These are phyloP conservation scores for Seriola dumerili DNA, from an alignment of 2,113 vertebrate species.

Conservation along the genomic window DNA sequence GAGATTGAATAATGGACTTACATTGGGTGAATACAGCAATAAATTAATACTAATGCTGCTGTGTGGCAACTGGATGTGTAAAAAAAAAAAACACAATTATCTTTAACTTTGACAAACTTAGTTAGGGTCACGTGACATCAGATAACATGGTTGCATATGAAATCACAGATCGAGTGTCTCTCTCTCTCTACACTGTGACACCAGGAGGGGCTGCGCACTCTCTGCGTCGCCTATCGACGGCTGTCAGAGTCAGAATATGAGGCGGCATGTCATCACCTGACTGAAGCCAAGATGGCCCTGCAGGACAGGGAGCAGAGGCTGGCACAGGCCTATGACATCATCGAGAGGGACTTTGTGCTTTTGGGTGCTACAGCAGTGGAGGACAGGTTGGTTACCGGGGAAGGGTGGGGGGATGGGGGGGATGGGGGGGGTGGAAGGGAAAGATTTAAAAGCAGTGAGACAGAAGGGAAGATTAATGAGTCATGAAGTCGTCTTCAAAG, in stretches of 20 bases:
- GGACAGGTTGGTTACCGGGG: slow-evolving; percentile 87
- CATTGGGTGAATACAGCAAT: background rate
- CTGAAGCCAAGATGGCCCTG: slow-evolving; percentile 90
- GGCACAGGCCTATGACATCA: slow-evolving; percentile 92
- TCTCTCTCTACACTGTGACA: background rate
- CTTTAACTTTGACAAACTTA: background rate
- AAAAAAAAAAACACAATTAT: background rate
- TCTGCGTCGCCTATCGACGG: slow-evolving; percentile 94
- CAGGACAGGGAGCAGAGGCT: slow-evolving; percentile 94
- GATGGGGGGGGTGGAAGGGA: background rate
- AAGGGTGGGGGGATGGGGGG: background rate
- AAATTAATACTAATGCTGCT: background rate
- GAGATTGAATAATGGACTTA: background rate
- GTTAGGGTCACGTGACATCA: background rate
- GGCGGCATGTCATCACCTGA: slow-evolving; percentile 84
- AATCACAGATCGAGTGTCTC: background rate
- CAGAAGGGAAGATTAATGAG: slow-evolving; percentile 46
- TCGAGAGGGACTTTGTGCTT: slow-evolving; percentile 93
- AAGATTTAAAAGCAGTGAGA: slow-evolving; percentile 29
- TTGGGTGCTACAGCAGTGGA: slow-evolving; percentile 97
- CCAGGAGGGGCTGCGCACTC: slow-evolving; percentile 94
- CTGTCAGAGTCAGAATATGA: slow-evolving; percentile 87
- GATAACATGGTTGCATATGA: background rate
- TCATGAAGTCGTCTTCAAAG: slow-evolving; percentile 39
- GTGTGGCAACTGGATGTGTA: background rate